These are phyloP conservation scores for Zosterops hypoxanthus DNA, from an alignment of 2,113 vertebrate genomes.

Conservation along the genomic window DNA sequence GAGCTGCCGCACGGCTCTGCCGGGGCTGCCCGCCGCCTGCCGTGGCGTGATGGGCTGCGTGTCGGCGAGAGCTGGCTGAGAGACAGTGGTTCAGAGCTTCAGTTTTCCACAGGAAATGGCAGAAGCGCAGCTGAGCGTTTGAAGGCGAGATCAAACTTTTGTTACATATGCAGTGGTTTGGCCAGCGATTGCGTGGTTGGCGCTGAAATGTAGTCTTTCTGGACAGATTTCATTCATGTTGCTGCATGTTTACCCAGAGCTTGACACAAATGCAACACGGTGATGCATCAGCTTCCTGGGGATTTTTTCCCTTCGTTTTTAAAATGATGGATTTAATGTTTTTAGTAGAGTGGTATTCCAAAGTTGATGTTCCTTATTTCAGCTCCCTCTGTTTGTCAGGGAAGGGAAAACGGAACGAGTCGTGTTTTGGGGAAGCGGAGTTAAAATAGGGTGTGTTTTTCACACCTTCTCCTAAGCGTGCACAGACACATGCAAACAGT, in stretches of 20 bases:
- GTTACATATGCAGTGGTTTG: slow-evolving; percentile 73
- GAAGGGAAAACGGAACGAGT: neutral
- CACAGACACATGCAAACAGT: slow-evolving; percentile 1
- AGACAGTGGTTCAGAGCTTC: slow-evolving; percentile 30
- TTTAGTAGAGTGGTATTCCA: neutral
- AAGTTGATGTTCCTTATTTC: neutral
- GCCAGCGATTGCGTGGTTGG: slow-evolving; percentile 65
- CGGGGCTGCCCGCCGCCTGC: neutral
- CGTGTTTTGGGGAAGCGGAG: neutral
- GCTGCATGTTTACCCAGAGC: slow-evolving; percentile 68
- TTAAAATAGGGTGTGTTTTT: neutral
- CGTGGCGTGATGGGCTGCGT: neutral
- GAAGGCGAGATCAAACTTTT: slow-evolving; percentile 77
- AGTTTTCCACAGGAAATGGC: slow-evolving; percentile 76
- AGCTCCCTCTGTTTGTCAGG: neutral
- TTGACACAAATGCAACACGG: slow-evolving; percentile 37
- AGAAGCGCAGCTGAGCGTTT: slow-evolving; percentile 69
- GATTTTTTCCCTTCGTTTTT: neutral
- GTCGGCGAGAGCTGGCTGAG: neutral
- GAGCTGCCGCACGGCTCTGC: neutral
- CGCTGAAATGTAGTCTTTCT: slow-evolving; percentile 73
- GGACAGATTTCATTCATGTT: slow-evolving; percentile 75
- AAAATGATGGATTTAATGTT: neutral
- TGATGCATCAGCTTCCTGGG: slow-evolving; percentile 34
- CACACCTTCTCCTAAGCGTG: neutral